Percentiles rank a stretch among this genome's conserved stretches.
These are phyloP conservation scores for Strigops habroptila DNA, from an alignment of 2,113 vertebrate species.

Conservation along the genomic window DNA sequence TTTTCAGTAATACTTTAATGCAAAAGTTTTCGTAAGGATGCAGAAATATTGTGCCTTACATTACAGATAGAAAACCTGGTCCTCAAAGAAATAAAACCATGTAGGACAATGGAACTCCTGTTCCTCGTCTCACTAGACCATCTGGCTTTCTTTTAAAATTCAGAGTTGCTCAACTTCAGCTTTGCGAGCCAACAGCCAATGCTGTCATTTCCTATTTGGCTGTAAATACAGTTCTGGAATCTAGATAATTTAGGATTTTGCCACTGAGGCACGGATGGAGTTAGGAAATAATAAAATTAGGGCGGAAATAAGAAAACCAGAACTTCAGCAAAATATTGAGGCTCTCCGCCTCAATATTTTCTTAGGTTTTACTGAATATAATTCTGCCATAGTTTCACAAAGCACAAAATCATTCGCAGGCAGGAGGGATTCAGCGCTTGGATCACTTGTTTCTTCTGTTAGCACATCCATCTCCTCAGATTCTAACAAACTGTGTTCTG, in stretches of 20 bases:
- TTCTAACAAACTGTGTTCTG: background rate
- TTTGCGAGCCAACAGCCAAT: slow-evolving; percentile 7
- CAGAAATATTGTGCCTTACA: background rate
- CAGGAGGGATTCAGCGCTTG: background rate
- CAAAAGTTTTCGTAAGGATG: background rate
- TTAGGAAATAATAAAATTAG: slow-evolving; percentile 41
- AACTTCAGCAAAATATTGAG: background rate
- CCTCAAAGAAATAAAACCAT: background rate
- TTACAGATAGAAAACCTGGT: background rate
- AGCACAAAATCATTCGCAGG: background rate
- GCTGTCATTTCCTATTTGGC: slow-evolving; percentile 62
- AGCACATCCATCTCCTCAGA: background rate
- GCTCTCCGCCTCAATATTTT: background rate
- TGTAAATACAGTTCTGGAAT: slow-evolving; percentile 43
- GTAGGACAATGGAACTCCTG: background rate
- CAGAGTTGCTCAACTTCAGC: slow-evolving; percentile 36
- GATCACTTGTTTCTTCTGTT: background rate
- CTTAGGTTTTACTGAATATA: background rate
- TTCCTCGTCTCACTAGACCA: background rate
- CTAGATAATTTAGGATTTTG: slow-evolving; percentile 55
- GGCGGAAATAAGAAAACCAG: slow-evolving; percentile 39
- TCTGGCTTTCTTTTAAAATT: slow-evolving; percentile 46
- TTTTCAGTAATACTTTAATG: background rate
- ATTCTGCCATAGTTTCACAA: background rate
- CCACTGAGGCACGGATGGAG: background rate